A percentile compares a stretch with the other conserved stretches of the same genome.
Evolutionary conservation across 2,888 invertebrate species (phyloP).

Genomic region (Crepidodera aurea): DNA sequence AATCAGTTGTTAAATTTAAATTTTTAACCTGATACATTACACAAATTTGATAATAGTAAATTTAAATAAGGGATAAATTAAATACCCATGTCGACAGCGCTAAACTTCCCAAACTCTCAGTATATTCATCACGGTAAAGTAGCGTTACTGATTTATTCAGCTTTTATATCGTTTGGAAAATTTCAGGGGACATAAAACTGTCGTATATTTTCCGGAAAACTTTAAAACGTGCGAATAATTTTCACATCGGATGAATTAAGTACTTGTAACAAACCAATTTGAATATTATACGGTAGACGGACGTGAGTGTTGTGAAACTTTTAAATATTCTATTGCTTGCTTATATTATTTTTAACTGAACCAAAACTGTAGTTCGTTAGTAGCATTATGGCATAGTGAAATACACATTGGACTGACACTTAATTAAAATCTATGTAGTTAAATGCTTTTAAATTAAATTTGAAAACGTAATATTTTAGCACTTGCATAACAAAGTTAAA

Average conservation of each 20-base stretch:
- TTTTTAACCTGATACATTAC: too few relatives aligned
- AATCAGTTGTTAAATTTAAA: too few relatives aligned
- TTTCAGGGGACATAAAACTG: constrained; percentile 29
- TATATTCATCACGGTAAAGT: constrained; percentile 21
- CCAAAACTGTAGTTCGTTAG: too few relatives aligned
- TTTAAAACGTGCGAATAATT: constrained; percentile 25
- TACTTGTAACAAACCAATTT: constrained; percentile 5
- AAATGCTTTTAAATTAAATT: too few relatives aligned
- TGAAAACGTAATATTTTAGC: too few relatives aligned
- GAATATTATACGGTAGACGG: constrained; percentile 7
- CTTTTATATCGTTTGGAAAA: constrained; percentile 30
- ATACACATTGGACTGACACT: too few relatives aligned
- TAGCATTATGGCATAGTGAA: too few relatives aligned
- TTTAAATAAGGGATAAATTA: too few relatives aligned
- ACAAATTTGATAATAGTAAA: too few relatives aligned
- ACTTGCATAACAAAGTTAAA: too few relatives aligned
- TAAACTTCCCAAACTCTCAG: constrained; percentile 2
- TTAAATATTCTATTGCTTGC: not conserved
- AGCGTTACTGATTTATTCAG: constrained; percentile 18
- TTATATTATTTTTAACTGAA: too few relatives aligned
- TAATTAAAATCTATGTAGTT: too few relatives aligned
- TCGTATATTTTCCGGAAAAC: constrained; percentile 23
- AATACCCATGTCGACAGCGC: constrained; percentile 2
- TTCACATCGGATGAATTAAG: constrained; percentile 21
- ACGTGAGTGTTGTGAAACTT: not conserved